A percentile compares a stretch with the other conserved stretches of the same genome.
Conservation (phyloP, 1,140 invertebrate genomes). For the Lepidostoma basale region DNA sequence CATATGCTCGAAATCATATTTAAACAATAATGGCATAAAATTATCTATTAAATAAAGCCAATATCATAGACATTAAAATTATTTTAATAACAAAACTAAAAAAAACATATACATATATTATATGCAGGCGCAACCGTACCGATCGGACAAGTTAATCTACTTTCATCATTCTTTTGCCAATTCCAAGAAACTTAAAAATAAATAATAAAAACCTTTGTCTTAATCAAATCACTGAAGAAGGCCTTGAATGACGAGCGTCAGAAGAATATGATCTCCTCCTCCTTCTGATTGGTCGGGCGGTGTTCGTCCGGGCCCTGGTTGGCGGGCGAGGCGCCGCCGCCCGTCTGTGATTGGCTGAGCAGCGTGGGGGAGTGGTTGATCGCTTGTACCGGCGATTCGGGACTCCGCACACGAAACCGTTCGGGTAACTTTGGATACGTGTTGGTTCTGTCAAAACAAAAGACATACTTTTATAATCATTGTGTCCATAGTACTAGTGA, state of each 20-base stretch:
- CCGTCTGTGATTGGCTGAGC: constrained; percentile 42
- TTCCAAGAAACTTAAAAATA: no score
- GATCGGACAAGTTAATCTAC: no score
- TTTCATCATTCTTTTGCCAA: no score
- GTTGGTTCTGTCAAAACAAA: constrained; percentile 59
- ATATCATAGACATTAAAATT: no score
- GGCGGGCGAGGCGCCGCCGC: constrained; percentile 30
- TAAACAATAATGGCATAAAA: no score
- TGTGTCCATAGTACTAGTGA: no score
- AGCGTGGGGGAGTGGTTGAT: constrained; percentile 39
- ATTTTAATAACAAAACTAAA: no score
- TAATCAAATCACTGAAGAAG: constrained; percentile 44
- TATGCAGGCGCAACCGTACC: no score
- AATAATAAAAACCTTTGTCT: constrained; percentile 45
- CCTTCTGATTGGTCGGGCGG: constrained; percentile 42
- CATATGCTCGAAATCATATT: no score
- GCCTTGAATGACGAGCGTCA: constrained; percentile 51
- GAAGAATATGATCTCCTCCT: constrained; percentile 59
- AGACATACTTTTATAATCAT: no score
- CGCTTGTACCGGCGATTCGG: constrained; percentile 49
- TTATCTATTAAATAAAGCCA: no score
- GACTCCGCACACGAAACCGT: constrained; percentile 64
- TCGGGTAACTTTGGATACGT: constrained; percentile 69
- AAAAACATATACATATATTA: no score
- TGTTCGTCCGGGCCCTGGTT: constrained; percentile 22